These are phyloP conservation scores for Hylaea fasciaria DNA, from an alignment of 2,888 invertebrate genomes.

Conservation along the genomic window DNA sequence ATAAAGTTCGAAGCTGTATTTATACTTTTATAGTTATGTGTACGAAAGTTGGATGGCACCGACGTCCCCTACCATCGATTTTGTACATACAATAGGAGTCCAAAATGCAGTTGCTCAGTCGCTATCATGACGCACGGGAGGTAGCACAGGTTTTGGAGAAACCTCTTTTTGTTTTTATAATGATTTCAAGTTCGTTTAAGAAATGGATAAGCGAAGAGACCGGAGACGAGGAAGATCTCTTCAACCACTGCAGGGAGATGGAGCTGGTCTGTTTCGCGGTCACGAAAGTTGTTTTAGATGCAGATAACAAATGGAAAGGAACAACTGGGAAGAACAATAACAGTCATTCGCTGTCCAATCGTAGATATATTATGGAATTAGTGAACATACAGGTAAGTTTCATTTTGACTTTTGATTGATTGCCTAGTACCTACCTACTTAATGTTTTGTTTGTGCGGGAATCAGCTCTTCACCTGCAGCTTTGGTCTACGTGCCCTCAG, in stretches of 20 bases:
- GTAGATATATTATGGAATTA: constrained; percentile 78
- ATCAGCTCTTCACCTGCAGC: constrained; percentile 16
- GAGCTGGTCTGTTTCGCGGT: constrained; percentile 77
- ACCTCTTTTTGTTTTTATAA: constrained; percentile 43
- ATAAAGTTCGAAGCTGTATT: constrained; percentile 5
- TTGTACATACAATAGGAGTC: constrained; percentile 52
- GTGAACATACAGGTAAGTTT: constrained; percentile 79
- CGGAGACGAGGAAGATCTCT: constrained; percentile 77
- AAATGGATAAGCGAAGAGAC: constrained; percentile 85
- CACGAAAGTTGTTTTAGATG: constrained; percentile 74
- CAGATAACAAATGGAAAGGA: constrained; percentile 80
- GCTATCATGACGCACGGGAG: constrained; percentile 64
- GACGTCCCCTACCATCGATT: constrained; percentile 78
- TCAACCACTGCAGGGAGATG: constrained; percentile 80
- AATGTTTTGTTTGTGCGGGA: constrained; percentile 16
- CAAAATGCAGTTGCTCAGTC: constrained; percentile 59
- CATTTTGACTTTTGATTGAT: constrained; percentile 8
- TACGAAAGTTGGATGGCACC: constrained; percentile 63
- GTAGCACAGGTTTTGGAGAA: constrained; percentile 49
- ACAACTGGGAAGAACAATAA: constrained; percentile 55
- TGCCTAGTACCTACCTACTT: neutral
- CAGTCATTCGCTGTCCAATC: constrained; percentile 68
- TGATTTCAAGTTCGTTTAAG: constrained; percentile 64
- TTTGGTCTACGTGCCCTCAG: too few species aligned
- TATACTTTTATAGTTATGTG: constrained; percentile 21